Conservation (phyloP, 2,113 vertebrate species). For the Hiodon alosoides region DNA sequence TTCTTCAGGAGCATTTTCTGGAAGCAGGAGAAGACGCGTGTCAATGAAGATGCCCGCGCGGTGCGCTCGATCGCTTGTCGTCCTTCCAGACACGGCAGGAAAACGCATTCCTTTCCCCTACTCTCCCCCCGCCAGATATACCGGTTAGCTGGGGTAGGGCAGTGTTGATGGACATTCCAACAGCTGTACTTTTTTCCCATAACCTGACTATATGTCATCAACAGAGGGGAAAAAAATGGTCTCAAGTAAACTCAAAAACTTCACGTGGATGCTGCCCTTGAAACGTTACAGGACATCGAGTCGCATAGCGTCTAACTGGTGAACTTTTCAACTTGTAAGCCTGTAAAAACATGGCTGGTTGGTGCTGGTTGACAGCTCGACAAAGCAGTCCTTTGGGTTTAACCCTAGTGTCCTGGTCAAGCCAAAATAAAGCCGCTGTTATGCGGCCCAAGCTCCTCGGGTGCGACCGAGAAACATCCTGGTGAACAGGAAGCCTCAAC, state of each 20-base stretch:
- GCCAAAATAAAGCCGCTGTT: conserved; percentile 2
- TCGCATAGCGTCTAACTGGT: no score
- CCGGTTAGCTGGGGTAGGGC: no score
- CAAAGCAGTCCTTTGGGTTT: neutral
- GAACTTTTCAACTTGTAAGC: no score
- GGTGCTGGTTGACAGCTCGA: no score
- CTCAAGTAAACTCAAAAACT: no score
- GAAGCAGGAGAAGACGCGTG: conserved; percentile 49
- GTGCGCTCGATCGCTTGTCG: no score
- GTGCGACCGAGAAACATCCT: conserved; percentile 41
- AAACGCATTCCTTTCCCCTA: neutral
- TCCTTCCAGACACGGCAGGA: neutral
- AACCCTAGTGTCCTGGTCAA: conserved; percentile 1
- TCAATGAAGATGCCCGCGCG: conserved; percentile 29
- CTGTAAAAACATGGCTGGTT: no score
- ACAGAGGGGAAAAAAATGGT: no score
- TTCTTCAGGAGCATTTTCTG: conserved; percentile 90
- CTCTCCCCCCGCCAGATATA: neutral
- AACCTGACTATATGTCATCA: no score
- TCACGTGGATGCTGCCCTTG: no score
- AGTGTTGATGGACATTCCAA: neutral
- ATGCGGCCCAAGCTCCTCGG: conserved; percentile 29
- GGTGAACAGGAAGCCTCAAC: conserved; percentile 43
- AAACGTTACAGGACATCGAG: no score
- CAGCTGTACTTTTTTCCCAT: neutral